Evolutionary conservation across 2,113 vertebrate genomes (phyloP), one percentile per base, ranked within the genome.

Genomic region (Equus przewalskii): DNA sequence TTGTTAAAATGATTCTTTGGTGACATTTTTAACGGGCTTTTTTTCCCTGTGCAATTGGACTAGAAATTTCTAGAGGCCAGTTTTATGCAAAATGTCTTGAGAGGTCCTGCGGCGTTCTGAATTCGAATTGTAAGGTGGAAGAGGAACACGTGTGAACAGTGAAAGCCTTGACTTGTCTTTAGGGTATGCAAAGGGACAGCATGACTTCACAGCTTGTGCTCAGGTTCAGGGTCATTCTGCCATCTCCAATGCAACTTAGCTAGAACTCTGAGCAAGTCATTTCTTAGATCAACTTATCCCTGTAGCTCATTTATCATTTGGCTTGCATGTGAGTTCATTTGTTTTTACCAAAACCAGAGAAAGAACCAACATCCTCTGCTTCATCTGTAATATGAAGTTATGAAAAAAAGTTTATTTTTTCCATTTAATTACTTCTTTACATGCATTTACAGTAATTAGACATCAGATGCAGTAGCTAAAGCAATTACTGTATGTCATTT

Each of bases 401-500:
- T 41, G 69, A 49, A 51, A 76, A 41, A 96, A 93, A 96, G 62
- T 93, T 95, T 96, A 79, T 97, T 94, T 94, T 96, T 82, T 62
- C 83, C 64, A 94, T 96, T 96, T 97, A 97, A 97, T 97, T 97
- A 96, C 97, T 97, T 96, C 95, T 96, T 97, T 97, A 97, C 95
- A 97, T 93, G 89, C 95, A 97, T 97, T 98, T 97, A 97, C 78
- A 98, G 95, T 97, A 98, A 97, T 88, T 94, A 90, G 73, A 96
- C 88, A 97, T 97, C 93, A 97, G 96, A 96, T 95, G 92, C 94
- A 97, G 76, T 72, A 98, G 72, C 95, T 89, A 97, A 94, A 96
- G 60, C 97, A 97, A 97, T 98, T 98, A 96, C 92, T 97, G 84
- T 94, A 97, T 98, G 96, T 96, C 97, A 97, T 98, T 97, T 97